These are phyloP conservation scores for Aspidiotus rigidus DNA, from an alignment of 2,888 invertebrate species.

Conservation along the genomic window DNA sequence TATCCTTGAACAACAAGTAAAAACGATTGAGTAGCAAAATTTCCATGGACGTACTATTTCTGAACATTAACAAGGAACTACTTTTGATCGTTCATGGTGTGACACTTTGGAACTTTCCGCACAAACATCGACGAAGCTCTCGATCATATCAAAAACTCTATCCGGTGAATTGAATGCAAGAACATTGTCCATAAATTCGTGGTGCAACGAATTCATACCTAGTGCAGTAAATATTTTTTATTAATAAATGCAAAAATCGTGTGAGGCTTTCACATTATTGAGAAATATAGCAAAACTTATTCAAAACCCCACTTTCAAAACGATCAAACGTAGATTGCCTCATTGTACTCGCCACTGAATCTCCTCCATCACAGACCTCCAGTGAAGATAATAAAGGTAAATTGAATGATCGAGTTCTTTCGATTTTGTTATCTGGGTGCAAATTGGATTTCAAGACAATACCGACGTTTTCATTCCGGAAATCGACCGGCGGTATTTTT, in stretches of 20 bases:
- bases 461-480: too few species aligned
- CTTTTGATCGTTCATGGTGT: slow-evolving; percentile 19
- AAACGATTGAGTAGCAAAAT: slow-evolving; percentile 12
- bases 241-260: neutral
- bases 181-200: slow-evolving; percentile 38
- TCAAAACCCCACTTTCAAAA: neutral
- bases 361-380: too few species aligned
- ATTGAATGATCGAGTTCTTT: too few species aligned
- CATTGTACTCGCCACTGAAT: too few species aligned
- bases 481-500: neutral
- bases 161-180: slow-evolving; percentile 39
- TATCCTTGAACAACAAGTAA: slow-evolving; percentile 39
- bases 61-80: neutral
- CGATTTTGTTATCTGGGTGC: too few species aligned
- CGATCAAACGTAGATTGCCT: neutral
- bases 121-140: slow-evolving; percentile 56
- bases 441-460: too few species aligned
- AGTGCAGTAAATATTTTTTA: neutral
- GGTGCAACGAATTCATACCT: slow-evolving; percentile 24
- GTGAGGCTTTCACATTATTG: neutral
- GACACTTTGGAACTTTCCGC: slow-evolving; percentile 43
- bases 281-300: neutral
- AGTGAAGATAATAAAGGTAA: too few species aligned
- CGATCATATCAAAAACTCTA: slow-evolving; percentile 53
- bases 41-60: neutral